Conservation (phyloP, 2,113 vertebrate genomes). For the Peromyscus maniculatus region DNA sequence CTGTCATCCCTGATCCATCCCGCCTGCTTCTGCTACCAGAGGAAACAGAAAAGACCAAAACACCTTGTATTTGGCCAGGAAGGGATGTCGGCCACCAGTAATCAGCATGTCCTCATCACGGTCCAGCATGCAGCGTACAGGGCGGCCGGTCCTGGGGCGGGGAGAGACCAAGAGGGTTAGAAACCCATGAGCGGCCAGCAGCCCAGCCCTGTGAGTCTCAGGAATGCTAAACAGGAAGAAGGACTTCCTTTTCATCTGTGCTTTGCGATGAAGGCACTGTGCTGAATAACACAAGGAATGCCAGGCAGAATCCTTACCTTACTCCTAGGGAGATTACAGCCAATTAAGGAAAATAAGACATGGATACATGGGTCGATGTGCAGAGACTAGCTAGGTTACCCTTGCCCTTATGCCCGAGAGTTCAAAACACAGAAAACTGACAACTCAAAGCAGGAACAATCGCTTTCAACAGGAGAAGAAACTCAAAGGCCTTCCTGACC, state of each 20-base stretch:
- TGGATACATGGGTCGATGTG: not conserved
- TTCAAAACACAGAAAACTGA: not conserved
- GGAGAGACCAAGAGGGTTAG: not conserved
- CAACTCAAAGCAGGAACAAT: not conserved
- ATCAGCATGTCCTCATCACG: conserved; percentile 98
- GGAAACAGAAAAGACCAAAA: conserved; percentile 12
- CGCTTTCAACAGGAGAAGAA: not conserved
- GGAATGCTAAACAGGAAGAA: not conserved
- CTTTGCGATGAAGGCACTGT: fast-evolving
- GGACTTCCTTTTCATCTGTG: not conserved
- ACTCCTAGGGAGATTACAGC: not conserved
- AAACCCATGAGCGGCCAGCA: not conserved
- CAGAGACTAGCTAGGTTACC: not conserved
- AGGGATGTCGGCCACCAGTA: conserved; percentile 96
- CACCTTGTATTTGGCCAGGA: conserved; percentile 95
- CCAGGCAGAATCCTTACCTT: fast-evolving
- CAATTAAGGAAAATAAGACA: not conserved
- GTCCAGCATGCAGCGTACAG: conserved; percentile 97
- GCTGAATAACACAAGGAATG: not conserved
- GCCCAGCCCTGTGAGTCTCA: not conserved
- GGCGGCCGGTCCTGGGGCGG: conserved; percentile 89
- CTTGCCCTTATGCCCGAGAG: not conserved
- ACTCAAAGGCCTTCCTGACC: not conserved
- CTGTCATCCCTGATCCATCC: not conserved
- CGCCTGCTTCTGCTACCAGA: not conserved